These are phyloP conservation scores for Penaeus japonicus DNA, from an alignment of 1,140 invertebrate genomes.

Conservation along the genomic window DNA sequence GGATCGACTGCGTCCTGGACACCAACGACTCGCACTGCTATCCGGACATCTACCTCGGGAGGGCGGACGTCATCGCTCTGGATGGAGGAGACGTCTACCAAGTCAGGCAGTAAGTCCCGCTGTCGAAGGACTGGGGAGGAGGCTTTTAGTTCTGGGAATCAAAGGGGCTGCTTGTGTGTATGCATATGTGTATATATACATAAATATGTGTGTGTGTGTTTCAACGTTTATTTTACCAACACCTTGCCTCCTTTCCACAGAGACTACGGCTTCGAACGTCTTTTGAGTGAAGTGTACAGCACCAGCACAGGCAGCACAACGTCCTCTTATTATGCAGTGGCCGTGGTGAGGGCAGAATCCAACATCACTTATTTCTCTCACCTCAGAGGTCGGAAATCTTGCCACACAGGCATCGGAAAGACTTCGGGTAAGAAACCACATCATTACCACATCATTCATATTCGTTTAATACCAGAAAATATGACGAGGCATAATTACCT, in stretches of 20 bases:
- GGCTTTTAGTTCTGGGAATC: too few species aligned
- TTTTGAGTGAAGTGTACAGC: constrained; percentile 68
- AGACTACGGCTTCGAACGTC: constrained; percentile 70
- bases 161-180: too few species aligned
- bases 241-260: constrained; percentile 62
- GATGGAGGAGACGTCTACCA: constrained; percentile 77
- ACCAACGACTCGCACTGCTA: constrained; percentile 72
- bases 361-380: constrained; percentile 74
- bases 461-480: too few species aligned
- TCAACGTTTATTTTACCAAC: neutral
- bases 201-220: neutral
- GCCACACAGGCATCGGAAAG: constrained; percentile 89
- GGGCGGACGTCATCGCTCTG: constrained; percentile 75
- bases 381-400: constrained; percentile 81
- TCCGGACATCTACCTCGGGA: constrained; percentile 70
- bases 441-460: too few species aligned
- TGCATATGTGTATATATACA: neutral
- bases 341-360: constrained; percentile 60
- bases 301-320: constrained; percentile 67
- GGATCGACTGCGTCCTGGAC: constrained; percentile 64
- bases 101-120: constrained; percentile 71
- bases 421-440: constrained; percentile 73
- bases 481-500: neutral
- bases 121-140: too few species aligned
- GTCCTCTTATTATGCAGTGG: constrained; percentile 60